These are phyloP conservation scores for Paramormyrops kingsleyae DNA, from an alignment of 2,113 vertebrate species.

Conservation along the genomic window DNA sequence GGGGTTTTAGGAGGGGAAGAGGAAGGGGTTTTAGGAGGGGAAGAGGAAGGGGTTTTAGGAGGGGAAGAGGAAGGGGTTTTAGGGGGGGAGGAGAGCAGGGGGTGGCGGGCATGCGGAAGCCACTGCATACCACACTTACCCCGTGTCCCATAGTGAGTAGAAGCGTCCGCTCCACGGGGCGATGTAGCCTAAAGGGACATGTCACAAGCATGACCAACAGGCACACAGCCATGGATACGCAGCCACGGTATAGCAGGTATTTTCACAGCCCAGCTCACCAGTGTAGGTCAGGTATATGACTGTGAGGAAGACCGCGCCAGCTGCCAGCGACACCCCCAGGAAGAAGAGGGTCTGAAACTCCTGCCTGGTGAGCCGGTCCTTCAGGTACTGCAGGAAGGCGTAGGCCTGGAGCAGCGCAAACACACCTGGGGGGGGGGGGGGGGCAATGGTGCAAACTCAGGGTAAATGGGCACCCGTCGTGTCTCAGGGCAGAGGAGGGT, in stretches of 20 bases:
- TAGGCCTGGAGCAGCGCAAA: slow-evolving; percentile 83
- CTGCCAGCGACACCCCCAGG: slow-evolving; percentile 76
- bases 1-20: not conserved
- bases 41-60: not conserved
- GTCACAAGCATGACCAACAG: not conserved
- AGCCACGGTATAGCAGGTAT: not conserved
- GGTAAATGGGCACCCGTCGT: not conserved
- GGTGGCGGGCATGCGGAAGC: not conserved
- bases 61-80: not conserved
- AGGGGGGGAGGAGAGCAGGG: not conserved
- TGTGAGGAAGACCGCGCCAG: slow-evolving; percentile 74
- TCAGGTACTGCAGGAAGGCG: slow-evolving; percentile 80
- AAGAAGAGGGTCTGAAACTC: slow-evolving; percentile 86
- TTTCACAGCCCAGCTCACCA: slow-evolving; percentile 52
- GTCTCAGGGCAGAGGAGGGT: not conserved
- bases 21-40: not conserved
- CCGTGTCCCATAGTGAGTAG: slow-evolving; percentile 97
- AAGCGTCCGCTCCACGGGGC: slow-evolving; percentile 98
- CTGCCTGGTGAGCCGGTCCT: slow-evolving; percentile 78
- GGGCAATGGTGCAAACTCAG: not conserved
- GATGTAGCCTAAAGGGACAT: slow-evolving; percentile 77
- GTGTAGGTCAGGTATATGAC: slow-evolving; percentile 86
- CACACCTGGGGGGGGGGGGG: slow-evolving; percentile 64
- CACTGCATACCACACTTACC: slow-evolving; percentile 64
- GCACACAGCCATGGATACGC: not conserved